These are phyloP conservation scores for Gobio occitaniae DNA, from an alignment of 2,797 vertebrate genomes.

Conservation along the genomic window DNA sequence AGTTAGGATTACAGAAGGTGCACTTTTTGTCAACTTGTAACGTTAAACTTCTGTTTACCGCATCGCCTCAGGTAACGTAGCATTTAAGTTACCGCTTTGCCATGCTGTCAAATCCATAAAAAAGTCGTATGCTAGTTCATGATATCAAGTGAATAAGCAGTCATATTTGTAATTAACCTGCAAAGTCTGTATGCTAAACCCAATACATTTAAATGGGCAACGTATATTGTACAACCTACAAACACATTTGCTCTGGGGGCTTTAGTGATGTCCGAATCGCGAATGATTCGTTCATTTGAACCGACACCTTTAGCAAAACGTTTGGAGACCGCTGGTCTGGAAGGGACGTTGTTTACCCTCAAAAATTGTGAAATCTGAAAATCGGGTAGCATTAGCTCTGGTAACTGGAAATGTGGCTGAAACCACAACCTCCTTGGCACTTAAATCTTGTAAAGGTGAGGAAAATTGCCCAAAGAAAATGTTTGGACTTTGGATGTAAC, in stretches of 20 bases:
- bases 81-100: too few species aligned
- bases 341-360: neutral
- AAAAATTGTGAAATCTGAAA: neutral
- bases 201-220: neutral
- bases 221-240: neutral
- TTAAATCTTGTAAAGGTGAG: slow-evolving; percentile 18
- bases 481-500: neutral
- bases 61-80: neutral
- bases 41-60: neutral
- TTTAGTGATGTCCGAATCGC: neutral
- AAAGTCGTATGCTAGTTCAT: neutral
- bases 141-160: neutral
- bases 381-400: slow-evolving; percentile 37
- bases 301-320: neutral
- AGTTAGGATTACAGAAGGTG: neutral
- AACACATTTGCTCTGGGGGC: neutral
- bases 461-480: slow-evolving; percentile 24
- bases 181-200: neutral
- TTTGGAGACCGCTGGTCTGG: neutral
- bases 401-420: slow-evolving; percentile 24
- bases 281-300: neutral
- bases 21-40: neutral
- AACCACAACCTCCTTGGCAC: slow-evolving; percentile 2
- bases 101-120: neutral
- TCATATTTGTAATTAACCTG: neutral